Evolutionary conservation across 2,888 invertebrate species (phyloP).

Genomic region (Apantesis nais): DNA sequence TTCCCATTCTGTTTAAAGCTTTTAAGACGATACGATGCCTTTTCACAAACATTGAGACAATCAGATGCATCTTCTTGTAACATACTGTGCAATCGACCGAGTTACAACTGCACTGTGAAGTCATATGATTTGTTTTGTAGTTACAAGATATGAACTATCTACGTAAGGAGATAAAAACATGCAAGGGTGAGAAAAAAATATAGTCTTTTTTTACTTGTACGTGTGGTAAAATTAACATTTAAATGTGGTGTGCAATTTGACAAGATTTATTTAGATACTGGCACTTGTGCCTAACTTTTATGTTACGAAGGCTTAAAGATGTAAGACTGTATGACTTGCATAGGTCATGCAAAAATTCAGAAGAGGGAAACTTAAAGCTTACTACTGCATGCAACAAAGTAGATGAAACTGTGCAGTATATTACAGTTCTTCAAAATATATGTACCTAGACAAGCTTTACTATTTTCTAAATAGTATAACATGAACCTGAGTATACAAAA

Average conservation of each 20-base stretch:
- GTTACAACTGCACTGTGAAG: slow-evolving; percentile 33
- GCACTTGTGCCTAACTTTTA: background rate
- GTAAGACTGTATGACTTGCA: background rate
- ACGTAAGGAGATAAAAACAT: slow-evolving; percentile 50
- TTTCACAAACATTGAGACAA: slow-evolving; percentile 51
- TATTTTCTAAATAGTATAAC: background rate
- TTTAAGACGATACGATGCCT: slow-evolving; percentile 47
- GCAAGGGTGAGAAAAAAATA: slow-evolving; percentile 45
- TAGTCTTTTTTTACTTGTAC: background rate
- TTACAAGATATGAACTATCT: slow-evolving; percentile 50
- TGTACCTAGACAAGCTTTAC: slow-evolving; percentile 18
- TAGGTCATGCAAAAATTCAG: slow-evolving; percentile 49
- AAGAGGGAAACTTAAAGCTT: slow-evolving; percentile 46
- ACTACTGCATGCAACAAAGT: slow-evolving; percentile 48
- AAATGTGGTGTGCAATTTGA: background rate
- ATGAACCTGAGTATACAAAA: background rate
- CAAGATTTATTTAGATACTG: background rate
- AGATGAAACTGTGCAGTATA: slow-evolving; percentile 43
- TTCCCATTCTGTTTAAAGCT: slow-evolving; percentile 62
- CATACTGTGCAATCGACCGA: slow-evolving; percentile 34
- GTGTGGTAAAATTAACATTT: slow-evolving; percentile 3
- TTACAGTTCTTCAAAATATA: slow-evolving; percentile 21
- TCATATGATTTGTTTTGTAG: slow-evolving; percentile 39
- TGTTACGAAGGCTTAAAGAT: background rate
- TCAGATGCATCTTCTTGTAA: slow-evolving; percentile 49